A percentile compares a stretch with the other conserved stretches of the same genome.
These are phyloP conservation scores for Myripristis murdjan DNA, from an alignment of 2,797 vertebrate species.

Conservation along the genomic window DNA sequence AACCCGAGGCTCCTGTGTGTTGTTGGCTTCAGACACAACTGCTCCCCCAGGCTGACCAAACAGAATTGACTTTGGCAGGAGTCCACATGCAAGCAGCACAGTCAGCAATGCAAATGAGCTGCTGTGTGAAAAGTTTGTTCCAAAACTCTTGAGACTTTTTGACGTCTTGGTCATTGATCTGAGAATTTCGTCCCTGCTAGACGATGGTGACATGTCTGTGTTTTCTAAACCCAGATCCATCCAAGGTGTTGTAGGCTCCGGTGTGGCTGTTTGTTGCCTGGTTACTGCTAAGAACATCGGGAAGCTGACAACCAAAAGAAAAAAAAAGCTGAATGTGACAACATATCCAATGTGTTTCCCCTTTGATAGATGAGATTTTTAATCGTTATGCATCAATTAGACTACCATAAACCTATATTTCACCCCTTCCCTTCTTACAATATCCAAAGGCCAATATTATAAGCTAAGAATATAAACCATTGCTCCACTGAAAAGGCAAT, in stretches of 20 bases:
- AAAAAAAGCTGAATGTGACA: constrained; percentile 1
- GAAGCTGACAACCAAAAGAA: constrained; percentile 47
- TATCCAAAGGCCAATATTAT: not conserved
- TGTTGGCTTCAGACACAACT: not conserved
- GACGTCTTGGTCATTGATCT: not conserved
- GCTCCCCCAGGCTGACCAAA: not conserved
- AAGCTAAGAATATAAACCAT: not conserved
- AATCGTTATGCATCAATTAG: not conserved
- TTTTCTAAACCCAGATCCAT: constrained; percentile 51
- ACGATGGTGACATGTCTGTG: constrained; percentile 84
- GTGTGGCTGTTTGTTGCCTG: constrained; percentile 13
- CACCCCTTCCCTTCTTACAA: not conserved
- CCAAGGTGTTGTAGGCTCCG: not conserved
- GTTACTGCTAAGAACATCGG: constrained; percentile 27
- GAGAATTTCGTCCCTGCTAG: constrained; percentile 51
- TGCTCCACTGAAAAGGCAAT: constrained; percentile 20
- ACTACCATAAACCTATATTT: not conserved
- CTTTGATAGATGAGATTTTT: not conserved
- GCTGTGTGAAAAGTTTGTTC: constrained; percentile 3
- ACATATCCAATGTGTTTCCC: not conserved
- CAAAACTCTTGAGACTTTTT: not conserved
- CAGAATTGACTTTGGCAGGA: not conserved
- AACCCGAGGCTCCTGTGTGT: not conserved
- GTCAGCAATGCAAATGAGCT: not conserved
- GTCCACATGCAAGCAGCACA: not conserved